Conservation (phyloP, 2,113 vertebrate genomes). For the Isurus oxyrinchus region DNA sequence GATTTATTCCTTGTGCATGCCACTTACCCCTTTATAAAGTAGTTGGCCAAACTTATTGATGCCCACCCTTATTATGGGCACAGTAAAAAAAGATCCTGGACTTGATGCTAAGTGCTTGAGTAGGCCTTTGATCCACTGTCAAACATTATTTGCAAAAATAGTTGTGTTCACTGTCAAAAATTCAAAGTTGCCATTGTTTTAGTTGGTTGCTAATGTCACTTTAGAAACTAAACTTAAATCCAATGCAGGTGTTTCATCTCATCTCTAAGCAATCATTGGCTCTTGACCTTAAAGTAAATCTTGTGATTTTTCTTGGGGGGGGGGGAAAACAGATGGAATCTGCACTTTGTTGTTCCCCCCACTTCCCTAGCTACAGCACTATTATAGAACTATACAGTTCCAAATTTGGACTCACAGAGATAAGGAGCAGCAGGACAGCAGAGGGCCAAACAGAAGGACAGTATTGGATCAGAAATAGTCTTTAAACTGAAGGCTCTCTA, state of each 20-base stretch:
- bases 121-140: not conserved
- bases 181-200: not conserved
- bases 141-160: not conserved
- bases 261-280: not conserved
- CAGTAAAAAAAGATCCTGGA: not conserved
- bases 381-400: not conserved
- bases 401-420: not conserved
- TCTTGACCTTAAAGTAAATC: not conserved
- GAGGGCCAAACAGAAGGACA: not conserved
- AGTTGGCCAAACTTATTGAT: not conserved
- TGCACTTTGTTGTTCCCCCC: not conserved
- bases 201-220: slow-evolving; percentile 1
- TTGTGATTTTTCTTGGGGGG: not conserved
- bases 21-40: not conserved
- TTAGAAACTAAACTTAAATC: not conserved
- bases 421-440: not conserved
- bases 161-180: not conserved
- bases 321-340: not conserved
- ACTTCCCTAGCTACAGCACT: not conserved
- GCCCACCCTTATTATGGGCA: not conserved
- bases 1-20: not conserved
- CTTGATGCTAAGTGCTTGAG: not conserved
- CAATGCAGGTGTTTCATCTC: not conserved
- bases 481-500: too few relatives aligned
- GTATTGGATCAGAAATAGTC: not conserved